Percentiles rank a stretch among this genome's conserved stretches.
Evolutionary conservation across 2,888 invertebrate genomes (phyloP).

Genomic region (Leuctra nigra): DNA sequence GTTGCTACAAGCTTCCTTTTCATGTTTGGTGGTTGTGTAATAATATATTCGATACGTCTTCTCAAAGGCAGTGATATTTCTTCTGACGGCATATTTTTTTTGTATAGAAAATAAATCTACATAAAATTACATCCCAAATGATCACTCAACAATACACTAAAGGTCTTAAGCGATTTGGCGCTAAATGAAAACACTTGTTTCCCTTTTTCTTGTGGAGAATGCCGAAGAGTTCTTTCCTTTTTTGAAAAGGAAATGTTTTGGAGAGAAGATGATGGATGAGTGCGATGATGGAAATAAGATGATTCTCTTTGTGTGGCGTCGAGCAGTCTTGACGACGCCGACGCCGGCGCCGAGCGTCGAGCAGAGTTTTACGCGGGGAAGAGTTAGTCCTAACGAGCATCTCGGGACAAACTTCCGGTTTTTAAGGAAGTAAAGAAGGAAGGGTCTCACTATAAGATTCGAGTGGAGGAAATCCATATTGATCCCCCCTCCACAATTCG

Average conservation of each 20-base stretch:
- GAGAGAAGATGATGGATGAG: constrained; percentile 11
- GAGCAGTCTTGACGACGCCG: too few relatives aligned
- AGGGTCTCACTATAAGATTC: constrained; percentile 4
- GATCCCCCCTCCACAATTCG: constrained; percentile 13
- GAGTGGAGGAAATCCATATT: constrained; percentile 13
- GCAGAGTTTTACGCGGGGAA: too few relatives aligned
- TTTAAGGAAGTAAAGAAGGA: constrained; percentile 12
- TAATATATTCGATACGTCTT: too few relatives aligned
- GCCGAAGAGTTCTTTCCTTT: background rate
- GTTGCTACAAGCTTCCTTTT: too few relatives aligned
- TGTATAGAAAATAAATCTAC: too few relatives aligned
- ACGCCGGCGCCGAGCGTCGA: too few relatives aligned
- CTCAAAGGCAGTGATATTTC: too few relatives aligned
- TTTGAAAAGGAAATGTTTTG: background rate
- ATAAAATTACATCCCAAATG: too few relatives aligned
- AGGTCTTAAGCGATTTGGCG: constrained; percentile 11
- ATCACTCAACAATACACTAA: too few relatives aligned
- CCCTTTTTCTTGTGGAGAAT: background rate
- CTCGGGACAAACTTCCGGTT: background rate
- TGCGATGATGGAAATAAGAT: constrained; percentile 15
- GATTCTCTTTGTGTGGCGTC: constrained; percentile 2
- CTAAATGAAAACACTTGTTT: constrained; percentile 13
- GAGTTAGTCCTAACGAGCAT: constrained; percentile 13
- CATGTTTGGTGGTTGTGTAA: too few relatives aligned
- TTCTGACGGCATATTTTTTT: too few relatives aligned